Conservation (phyloP, 2,888 invertebrate species). For the Octodonta nipae region DNA sequence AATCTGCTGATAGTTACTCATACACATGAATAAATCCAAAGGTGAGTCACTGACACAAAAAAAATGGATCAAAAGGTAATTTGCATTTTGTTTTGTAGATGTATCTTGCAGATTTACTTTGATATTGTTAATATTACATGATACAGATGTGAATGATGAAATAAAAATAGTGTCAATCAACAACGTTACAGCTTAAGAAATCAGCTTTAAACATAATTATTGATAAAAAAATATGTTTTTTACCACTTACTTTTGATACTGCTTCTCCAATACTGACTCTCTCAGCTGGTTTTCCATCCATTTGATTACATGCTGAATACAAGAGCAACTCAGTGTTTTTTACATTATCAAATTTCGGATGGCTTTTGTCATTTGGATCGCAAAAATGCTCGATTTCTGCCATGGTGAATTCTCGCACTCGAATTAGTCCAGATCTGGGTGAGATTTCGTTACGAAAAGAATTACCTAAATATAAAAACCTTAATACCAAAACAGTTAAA, state of each 20-base stretch:
- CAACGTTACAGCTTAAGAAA: too few relatives aligned
- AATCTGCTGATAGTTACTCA: too few relatives aligned
- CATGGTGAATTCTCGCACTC: conserved; percentile 98
- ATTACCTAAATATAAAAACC: conserved; percentile 47
- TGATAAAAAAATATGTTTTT: too few relatives aligned
- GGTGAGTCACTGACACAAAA: too few relatives aligned
- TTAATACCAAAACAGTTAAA: background rate
- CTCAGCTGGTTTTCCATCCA: conserved; percentile 85
- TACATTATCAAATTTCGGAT: conserved; percentile 76
- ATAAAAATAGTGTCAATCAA: too few relatives aligned
- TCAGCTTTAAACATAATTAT: too few relatives aligned
- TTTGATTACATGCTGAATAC: conserved; percentile 93
- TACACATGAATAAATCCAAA: too few relatives aligned
- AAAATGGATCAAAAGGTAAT: too few relatives aligned
- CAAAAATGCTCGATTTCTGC: conserved; percentile 99
- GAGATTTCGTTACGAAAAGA: conserved; percentile 99
- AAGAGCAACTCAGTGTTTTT: conserved; percentile 63
- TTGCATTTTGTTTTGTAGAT: too few relatives aligned
- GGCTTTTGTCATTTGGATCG: conserved; percentile 75
- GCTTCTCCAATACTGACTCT: conserved; percentile 73
- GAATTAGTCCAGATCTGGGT: conserved; percentile 84
- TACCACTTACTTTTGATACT: conserved; percentile 57
- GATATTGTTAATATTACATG: too few relatives aligned
- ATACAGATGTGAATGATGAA: too few relatives aligned
- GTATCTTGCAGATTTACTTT: too few relatives aligned